Evolutionary conservation across 1,140 invertebrate species (phyloP), one percentile per base, ranked within the genome.

Genomic region (Hesperophylax magnus): DNA sequence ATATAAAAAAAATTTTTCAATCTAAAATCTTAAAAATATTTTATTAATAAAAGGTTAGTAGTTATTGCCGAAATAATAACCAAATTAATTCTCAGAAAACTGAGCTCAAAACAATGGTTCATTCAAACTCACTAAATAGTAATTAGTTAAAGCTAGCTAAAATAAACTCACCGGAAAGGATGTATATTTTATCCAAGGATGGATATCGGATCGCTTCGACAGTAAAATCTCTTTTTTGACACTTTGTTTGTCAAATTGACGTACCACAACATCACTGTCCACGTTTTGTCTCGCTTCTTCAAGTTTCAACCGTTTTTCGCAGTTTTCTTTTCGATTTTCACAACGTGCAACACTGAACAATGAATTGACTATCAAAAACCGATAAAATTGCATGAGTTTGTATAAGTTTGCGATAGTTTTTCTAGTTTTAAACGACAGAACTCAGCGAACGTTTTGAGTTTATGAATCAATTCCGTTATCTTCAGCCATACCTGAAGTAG

Each of bases 381-480:
- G 34, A 39, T 39, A 39, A 39, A 39, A 39, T 39, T 39, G 34
- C 34, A 39, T 39, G 5, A 39, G 7, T 39, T 39, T 39, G 9
- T 39, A 4, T 2, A 39, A 9, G 17, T 65, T 27, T 22, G 15
- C 27, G 24, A 5, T 27, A 65, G 17, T 65, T 27, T 65, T 65
- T 17, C 1, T 11, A 65, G 15, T 11, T 65, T 27, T 65, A 24
- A 15, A 24, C 61, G 20, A 31, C 61, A 65, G 8, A n/a, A 14
- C 61, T 14, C 34, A 39, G 34, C 34, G 24, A 65, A 27, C 20
- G 20, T 65, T 65, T 65, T 31, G 27, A 34, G 61, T 65, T 65
- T 65, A 34, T 65, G 61, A 31, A 27, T 27, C 24, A 27, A 65
- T 24, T 65, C 61, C 61, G 61, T 65, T 65, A 65, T 65, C 61